phyloP scores from a whole-genome alignment of 2,888 invertebrate genomes.

The Parascotia fuliginaria region DNA sequence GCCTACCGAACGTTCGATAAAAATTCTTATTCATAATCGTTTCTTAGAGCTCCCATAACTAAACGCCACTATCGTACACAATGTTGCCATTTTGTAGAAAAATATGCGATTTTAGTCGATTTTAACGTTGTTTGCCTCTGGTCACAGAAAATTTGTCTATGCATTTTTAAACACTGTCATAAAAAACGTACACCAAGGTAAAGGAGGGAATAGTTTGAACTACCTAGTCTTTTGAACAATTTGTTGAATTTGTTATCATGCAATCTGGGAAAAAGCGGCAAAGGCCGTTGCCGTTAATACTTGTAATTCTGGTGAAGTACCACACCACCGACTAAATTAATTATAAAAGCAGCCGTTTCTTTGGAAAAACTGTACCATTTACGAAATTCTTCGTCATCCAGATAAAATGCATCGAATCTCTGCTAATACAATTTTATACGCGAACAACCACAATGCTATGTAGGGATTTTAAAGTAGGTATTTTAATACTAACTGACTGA shows the following conservation, averaged over 20 bases:
- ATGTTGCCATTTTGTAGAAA: constrained; percentile 5
- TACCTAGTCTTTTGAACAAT: constrained; percentile 8
- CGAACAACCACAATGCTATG: constrained; percentile 7
- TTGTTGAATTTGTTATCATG: neutral
- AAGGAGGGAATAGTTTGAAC: constrained; percentile 4
- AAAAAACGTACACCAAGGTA: constrained; percentile 3
- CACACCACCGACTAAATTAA: constrained; percentile 2
- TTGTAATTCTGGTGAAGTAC: constrained; percentile 2
- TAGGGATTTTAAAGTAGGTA: constrained; percentile 5
- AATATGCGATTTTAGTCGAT: constrained; percentile 5
- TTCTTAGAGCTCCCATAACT: constrained; percentile 5
- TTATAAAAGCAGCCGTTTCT: constrained; percentile 6
- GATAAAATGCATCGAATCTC: neutral
- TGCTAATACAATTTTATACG: constrained; percentile 8
- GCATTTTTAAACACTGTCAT: constrained; percentile 4
- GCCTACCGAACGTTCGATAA: too few species aligned
- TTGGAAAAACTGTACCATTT: constrained; percentile 6
- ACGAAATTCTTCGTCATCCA: constrained; percentile 6
- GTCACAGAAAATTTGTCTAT: constrained; percentile 5
- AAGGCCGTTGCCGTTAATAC: constrained; percentile 2
- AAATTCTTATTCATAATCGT: neutral
- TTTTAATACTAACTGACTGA: constrained; percentile 8
- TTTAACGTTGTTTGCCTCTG: constrained; percentile 5
- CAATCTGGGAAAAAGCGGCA: constrained; percentile 2
- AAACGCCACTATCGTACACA: constrained; percentile 5